Conservation (phyloP, 2,888 invertebrate species). For the Drosophila quasianomalipes region DNA sequence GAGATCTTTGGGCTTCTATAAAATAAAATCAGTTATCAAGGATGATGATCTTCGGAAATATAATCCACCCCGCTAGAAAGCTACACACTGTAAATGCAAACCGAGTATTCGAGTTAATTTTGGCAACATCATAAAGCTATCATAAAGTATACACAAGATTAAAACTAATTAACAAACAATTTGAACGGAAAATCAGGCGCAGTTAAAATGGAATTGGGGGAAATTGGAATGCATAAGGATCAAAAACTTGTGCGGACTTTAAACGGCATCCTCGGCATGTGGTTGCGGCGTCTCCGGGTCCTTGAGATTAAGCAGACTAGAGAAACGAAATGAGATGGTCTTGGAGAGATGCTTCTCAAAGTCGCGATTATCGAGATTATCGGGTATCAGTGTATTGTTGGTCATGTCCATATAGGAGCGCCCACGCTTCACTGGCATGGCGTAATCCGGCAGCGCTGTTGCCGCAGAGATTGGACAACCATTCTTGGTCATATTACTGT, state of each 20-base stretch:
- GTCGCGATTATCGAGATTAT: conserved; percentile 84
- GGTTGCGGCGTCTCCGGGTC: conserved; percentile 67
- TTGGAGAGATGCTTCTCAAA: conserved; percentile 85
- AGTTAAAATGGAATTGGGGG: conserved; percentile 6
- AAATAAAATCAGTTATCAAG: background rate
- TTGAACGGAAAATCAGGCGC: conserved; percentile 70
- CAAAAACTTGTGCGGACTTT: background rate
- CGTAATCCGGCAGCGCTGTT: conserved; percentile 77
- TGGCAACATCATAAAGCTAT: conserved; percentile 52
- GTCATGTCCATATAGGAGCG: conserved; percentile 85
- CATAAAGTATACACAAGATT: conserved; percentile 34
- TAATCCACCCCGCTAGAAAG: background rate
- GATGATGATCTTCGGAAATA: background rate
- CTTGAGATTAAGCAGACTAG: conserved; percentile 84
- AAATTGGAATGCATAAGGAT: background rate
- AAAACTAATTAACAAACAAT: conserved; percentile 77
- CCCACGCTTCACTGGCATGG: conserved; percentile 84
- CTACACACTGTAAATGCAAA: conserved; percentile 39
- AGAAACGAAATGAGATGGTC: conserved; percentile 85
- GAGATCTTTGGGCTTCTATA: conserved; percentile 4
- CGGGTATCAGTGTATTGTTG: conserved; percentile 82
- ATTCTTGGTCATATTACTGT: conserved; percentile 65
- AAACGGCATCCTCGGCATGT: conserved; percentile 63
- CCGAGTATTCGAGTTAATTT: conserved; percentile 46
- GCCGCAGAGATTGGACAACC: conserved; percentile 20